A percentile compares a stretch with the other conserved stretches of the same genome.
These are phyloP conservation scores for Calameuta filiformis DNA, from an alignment of 2,888 invertebrate genomes.

Conservation along the genomic window DNA sequence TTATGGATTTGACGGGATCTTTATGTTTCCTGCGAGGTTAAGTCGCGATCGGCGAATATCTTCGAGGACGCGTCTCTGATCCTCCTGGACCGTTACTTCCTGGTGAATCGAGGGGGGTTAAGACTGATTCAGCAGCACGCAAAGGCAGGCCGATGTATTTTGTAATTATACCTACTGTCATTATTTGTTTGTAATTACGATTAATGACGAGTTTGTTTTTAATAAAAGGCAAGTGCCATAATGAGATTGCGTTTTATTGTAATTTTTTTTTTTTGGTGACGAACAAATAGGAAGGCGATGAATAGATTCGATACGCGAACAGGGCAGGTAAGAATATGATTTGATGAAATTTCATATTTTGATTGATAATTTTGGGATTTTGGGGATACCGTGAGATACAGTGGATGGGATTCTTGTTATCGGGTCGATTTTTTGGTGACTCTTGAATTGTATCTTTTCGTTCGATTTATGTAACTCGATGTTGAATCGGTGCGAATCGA, in stretches of 20 bases:
- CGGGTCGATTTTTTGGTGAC: too few species aligned
- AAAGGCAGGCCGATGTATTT: slow-evolving; percentile 54
- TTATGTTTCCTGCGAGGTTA: too few species aligned
- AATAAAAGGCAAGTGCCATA: slow-evolving; percentile 62
- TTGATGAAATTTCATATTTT: too few species aligned
- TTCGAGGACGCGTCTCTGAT: background rate
- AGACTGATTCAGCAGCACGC: slow-evolving; percentile 54
- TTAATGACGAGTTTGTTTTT: slow-evolving; percentile 58
- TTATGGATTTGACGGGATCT: too few species aligned
- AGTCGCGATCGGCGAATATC: background rate
- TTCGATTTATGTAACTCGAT: background rate
- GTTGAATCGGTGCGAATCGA: background rate
- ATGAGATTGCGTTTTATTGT: slow-evolving; percentile 19
- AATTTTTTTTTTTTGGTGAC: too few species aligned
- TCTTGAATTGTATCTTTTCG: background rate
- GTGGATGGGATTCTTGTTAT: too few species aligned
- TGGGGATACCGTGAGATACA: too few species aligned
- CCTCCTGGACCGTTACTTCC: background rate
- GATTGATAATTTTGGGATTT: too few species aligned
- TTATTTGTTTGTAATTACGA: slow-evolving; percentile 57
- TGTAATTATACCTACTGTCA: slow-evolving; percentile 50
- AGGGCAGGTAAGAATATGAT: background rate
- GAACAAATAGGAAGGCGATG: too few species aligned
- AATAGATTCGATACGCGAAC: background rate
- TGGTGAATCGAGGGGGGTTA: slow-evolving; percentile 52